phyloP scores from a whole-genome alignment of 2,888 invertebrate genomes.

The Andrena minutula region DNA sequence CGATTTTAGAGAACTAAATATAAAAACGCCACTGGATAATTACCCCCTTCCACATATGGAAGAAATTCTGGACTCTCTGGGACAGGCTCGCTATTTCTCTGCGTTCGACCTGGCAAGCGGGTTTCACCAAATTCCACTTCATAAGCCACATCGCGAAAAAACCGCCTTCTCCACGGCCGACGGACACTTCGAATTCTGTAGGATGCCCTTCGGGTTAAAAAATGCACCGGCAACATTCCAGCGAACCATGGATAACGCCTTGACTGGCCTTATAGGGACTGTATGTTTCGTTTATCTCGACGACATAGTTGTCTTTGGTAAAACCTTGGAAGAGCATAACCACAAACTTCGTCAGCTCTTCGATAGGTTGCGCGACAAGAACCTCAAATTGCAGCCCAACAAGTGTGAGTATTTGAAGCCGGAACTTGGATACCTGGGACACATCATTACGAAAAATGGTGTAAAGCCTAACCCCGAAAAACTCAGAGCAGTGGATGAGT shows the following conservation, averaged over 20 bases:
- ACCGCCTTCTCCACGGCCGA: constrained; percentile 5
- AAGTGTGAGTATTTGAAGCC: constrained; percentile 1
- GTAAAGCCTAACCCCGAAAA: constrained; percentile 8
- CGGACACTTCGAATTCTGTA: background rate
- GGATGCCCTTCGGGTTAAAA: constrained; percentile 20
- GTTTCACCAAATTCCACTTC: background rate
- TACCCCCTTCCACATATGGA: background rate
- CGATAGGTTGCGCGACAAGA: background rate
- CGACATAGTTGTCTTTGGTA: constrained; percentile 4
- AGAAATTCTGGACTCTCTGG: background rate
- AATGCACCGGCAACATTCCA: constrained; percentile 18
- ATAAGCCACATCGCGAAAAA: background rate
- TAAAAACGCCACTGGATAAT: background rate
- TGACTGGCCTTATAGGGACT: background rate
- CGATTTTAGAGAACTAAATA: constrained; percentile 1
- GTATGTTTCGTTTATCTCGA: background rate
- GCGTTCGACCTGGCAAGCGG: background rate
- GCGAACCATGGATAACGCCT: background rate
- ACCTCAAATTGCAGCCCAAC: background rate
- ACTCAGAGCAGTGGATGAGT: constrained; percentile 34
- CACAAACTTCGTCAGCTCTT: background rate
- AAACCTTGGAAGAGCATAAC: constrained; percentile 1
- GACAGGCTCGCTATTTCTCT: background rate
- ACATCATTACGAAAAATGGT: background rate
- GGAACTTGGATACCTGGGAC: background rate